phyloP scores from a whole-genome alignment of 1,140 invertebrate species.

The Ericerus pela region DNA sequence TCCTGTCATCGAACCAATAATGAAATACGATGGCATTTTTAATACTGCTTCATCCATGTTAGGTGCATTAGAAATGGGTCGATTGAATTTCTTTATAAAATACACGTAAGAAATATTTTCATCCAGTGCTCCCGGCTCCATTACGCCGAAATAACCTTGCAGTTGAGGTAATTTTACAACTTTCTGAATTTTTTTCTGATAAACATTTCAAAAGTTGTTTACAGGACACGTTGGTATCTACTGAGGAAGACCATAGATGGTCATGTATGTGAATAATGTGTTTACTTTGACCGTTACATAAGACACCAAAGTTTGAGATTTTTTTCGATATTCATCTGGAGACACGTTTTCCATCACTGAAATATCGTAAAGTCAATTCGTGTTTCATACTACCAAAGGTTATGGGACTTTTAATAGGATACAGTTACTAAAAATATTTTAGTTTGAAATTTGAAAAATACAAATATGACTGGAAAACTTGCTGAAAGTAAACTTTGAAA shows the following conservation, averaged over 20 bases:
- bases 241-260: too few species aligned
- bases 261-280: too few species aligned
- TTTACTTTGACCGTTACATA: constrained; percentile 2
- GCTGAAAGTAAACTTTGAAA: background rate
- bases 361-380: background rate
- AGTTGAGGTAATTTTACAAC: background rate
- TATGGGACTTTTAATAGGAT: too few species aligned
- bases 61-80: background rate
- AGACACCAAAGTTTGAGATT: background rate
- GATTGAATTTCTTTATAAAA: background rate
- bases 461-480: background rate
- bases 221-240: too few species aligned
- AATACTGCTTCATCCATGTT: background rate
- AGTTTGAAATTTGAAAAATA: background rate
- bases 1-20: background rate
- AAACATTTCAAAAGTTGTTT: too few species aligned
- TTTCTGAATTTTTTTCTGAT: constrained; percentile 2
- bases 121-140: background rate
- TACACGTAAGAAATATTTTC: background rate
- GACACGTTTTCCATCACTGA: constrained; percentile 1
- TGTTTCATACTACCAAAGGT: too few species aligned
- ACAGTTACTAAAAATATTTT: background rate
- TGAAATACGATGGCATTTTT: background rate
- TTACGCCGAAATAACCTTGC: background rate
- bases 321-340: background rate